Percentiles rank a stretch among this genome's conserved stretches.
Conservation (phyloP, 2,797 vertebrate species). For the Ciconia nigra region DNA sequence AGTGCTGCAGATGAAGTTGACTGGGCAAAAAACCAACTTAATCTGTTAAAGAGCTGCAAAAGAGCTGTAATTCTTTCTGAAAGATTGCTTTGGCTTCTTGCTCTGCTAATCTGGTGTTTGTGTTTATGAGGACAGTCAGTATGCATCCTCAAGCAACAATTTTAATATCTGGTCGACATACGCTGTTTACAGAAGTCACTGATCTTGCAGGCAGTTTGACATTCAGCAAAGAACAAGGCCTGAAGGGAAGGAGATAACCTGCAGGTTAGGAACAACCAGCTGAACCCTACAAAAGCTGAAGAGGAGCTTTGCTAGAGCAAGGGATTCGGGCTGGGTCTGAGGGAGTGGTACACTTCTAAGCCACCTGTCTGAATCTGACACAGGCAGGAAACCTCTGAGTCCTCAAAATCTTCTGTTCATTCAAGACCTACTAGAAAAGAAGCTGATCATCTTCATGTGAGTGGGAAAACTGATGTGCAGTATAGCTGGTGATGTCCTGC, state of each 20-base stretch:
- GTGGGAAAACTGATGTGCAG: neutral
- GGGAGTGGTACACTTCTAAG: neutral
- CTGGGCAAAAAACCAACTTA: neutral
- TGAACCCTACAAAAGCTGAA: neutral
- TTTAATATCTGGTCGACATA: neutral
- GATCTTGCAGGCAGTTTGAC: neutral
- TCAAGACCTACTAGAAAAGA: neutral
- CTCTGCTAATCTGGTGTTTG: neutral
- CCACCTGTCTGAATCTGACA: neutral
- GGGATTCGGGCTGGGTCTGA: neutral
- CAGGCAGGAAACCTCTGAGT: neutral
- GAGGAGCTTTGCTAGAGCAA: neutral
- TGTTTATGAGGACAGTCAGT: neutral
- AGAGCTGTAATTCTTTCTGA: neutral
- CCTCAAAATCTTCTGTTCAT: neutral
- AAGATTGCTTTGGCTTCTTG: slow-evolving; percentile 7
- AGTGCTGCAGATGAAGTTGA: neutral
- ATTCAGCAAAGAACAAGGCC: neutral
- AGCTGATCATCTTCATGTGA: neutral
- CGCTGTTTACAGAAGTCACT: neutral
- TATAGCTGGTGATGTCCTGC: neutral
- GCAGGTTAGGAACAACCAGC: neutral
- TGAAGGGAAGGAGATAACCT: neutral
- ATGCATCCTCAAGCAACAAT: neutral
- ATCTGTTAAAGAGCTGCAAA: neutral